These are phyloP conservation scores for Aurelia coerulea DNA, from an alignment of 30 jellyfish, hydroid and myxozoan genomes.

Conservation along the genomic window DNA sequence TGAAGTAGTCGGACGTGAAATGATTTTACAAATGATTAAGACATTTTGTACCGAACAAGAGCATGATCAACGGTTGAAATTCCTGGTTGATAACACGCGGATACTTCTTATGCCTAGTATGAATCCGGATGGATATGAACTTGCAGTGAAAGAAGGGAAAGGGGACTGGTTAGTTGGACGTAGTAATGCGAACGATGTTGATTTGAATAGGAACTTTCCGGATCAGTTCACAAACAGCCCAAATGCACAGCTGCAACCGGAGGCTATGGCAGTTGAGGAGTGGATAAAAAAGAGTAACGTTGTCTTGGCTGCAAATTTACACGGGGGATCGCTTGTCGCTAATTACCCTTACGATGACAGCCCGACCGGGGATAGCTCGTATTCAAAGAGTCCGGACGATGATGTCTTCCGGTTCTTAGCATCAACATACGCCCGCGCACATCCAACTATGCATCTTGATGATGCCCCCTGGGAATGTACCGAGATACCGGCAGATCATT, in stretches of 20 bases:
- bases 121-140: conserved; percentile 99
- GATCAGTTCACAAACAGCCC: conserved; percentile 80
- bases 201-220: conserved; percentile 93
- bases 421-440: conserved; percentile 84
- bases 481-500: conserved; percentile 96
- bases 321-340: conserved; percentile 99
- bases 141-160: conserved; percentile 83
- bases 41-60: conserved; percentile 68
- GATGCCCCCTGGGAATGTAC: conserved; percentile 97
- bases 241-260: conserved; percentile 84
- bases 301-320: conserved; percentile 92
- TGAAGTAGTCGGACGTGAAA: conserved; percentile 97
- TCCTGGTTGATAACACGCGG: conserved; percentile 88
- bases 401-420: conserved; percentile 89
- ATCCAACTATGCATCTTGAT: conserved; percentile 94
- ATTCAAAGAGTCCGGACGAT: conserved; percentile 89
- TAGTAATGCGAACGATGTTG: conserved; percentile 83
- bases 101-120: conserved; percentile 97
- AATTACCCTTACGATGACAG: conserved; percentile 95
- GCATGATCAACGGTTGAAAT: conserved; percentile 55
- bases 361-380: conserved; percentile 67
- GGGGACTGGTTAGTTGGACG: conserved; percentile 97
- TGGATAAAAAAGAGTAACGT: conserved; percentile 87
- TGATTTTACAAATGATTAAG: conserved; percentile 73
- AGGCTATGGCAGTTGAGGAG: conserved; percentile 66